Evolutionary conservation across 2,797 vertebrate genomes (phyloP).

Genomic region (Sebastes elongatus): DNA sequence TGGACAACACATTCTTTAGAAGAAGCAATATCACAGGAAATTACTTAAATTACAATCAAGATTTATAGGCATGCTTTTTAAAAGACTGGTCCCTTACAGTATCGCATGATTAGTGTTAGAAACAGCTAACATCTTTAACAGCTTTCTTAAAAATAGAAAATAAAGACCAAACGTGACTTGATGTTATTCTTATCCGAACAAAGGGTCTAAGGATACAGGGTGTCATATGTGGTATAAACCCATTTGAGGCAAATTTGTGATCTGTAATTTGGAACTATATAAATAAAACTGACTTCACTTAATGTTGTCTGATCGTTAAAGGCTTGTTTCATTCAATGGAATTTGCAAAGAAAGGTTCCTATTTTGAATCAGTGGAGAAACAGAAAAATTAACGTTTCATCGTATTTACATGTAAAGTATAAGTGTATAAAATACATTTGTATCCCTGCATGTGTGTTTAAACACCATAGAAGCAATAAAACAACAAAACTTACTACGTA

Average conservation of each 20-base stretch:
- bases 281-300: not conserved
- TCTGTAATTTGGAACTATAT: not conserved
- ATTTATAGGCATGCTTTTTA: not conserved
- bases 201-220: not conserved
- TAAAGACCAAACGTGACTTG: not conserved
- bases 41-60: not conserved
- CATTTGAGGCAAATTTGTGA: not conserved
- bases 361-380: not conserved
- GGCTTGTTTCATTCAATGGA: not conserved
- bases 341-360: not conserved
- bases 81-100: not conserved
- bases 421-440: too few species aligned
- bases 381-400: not conserved
- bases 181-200: too few species aligned
- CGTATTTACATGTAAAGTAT: not conserved
- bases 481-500: constrained; percentile 11
- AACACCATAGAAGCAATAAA: not conserved
- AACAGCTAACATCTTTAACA: not conserved
- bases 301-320: not conserved
- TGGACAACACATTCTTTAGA: not conserved
- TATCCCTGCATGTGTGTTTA: not conserved
- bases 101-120: not conserved
- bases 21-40: not conserved
- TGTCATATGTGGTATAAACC: not conserved
- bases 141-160: not conserved